phyloP scores from a whole-genome alignment of 2,113 vertebrate species.

The Callopanchax toddi region DNA sequence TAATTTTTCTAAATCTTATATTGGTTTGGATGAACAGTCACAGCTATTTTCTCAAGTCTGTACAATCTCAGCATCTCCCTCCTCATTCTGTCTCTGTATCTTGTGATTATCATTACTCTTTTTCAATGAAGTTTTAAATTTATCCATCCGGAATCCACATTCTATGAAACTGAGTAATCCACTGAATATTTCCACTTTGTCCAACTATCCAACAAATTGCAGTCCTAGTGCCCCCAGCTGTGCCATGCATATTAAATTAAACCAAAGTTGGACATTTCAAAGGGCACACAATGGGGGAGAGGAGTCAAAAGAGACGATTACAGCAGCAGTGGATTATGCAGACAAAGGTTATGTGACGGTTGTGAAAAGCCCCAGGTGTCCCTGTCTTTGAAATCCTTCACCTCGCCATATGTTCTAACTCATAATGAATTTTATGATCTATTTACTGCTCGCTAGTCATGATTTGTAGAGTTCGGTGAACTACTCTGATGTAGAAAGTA shows the following conservation, averaged over 20 bases:
- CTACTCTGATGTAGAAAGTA: background rate
- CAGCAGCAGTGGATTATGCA: conserved; percentile 33
- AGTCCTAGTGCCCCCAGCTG: conserved; percentile 31
- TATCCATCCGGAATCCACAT: conserved; percentile 18
- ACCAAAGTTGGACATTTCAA: conserved; percentile 51
- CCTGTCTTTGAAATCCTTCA: conserved; percentile 38
- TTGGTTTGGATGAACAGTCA: conserved; percentile 1
- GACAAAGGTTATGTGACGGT: conserved; percentile 48
- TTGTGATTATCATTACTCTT: conserved; percentile 19
- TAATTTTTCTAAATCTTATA: background rate
- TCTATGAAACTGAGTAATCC: conserved; percentile 29
- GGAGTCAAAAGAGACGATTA: conserved; percentile 38
- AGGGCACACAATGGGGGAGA: conserved; percentile 31
- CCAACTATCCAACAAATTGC: conserved; percentile 32
- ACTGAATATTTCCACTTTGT: conserved; percentile 22
- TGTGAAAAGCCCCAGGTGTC: conserved; percentile 43
- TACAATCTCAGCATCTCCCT: background rate
- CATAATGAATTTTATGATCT: conserved; percentile 30
- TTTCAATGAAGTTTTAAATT: conserved; percentile 30
- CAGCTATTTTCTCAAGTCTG: too few species aligned
- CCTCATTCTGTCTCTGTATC: conserved; percentile 18
- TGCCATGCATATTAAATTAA: conserved; percentile 52
- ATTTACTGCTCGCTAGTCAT: conserved; percentile 6
- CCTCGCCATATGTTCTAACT: conserved; percentile 41
- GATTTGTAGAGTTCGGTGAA: conserved; percentile 10